phyloP scores from a whole-genome alignment of 1,140 invertebrate genomes.

The Ostrea denselamellosa region DNA sequence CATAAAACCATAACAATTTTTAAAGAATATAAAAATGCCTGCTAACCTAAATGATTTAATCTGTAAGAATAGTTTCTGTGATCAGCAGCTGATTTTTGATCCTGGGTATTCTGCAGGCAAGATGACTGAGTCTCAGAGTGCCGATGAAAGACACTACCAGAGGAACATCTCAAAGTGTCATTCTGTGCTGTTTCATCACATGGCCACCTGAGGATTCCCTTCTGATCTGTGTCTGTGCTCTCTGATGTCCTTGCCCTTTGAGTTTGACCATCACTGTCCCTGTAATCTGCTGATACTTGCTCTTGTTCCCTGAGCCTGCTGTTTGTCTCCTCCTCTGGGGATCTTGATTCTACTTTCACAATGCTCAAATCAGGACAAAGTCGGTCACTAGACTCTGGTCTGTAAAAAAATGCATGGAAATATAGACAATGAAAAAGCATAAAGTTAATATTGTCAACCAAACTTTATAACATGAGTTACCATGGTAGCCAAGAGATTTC shows the following conservation, averaged over 20 bases:
- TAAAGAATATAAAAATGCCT: too few species aligned
- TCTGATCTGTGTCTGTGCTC: background rate
- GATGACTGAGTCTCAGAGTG: background rate
- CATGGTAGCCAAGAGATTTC: too few species aligned
- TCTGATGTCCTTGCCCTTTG: conserved; percentile 5
- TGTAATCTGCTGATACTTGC: background rate
- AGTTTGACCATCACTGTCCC: background rate
- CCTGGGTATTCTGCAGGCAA: background rate
- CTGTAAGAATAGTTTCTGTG: background rate
- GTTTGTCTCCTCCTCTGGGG: background rate
- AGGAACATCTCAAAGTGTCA: background rate
- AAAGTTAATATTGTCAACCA: too few species aligned
- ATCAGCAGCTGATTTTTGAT: background rate
- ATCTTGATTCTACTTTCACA: background rate
- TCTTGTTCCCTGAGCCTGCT: background rate
- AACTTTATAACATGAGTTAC: too few species aligned
- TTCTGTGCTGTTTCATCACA: background rate
- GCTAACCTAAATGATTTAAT: background rate
- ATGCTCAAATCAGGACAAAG: conserved; percentile 5
- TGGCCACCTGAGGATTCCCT: background rate
- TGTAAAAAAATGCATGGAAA: background rate
- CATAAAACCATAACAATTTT: too few species aligned
- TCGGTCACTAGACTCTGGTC: background rate
- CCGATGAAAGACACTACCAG: background rate
- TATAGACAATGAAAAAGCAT: too few species aligned